A percentile compares a stretch with the other conserved stretches of the same genome.
These are phyloP conservation scores for Hyperopisus bebe DNA, from an alignment of 2,113 vertebrate species.

Conservation along the genomic window DNA sequence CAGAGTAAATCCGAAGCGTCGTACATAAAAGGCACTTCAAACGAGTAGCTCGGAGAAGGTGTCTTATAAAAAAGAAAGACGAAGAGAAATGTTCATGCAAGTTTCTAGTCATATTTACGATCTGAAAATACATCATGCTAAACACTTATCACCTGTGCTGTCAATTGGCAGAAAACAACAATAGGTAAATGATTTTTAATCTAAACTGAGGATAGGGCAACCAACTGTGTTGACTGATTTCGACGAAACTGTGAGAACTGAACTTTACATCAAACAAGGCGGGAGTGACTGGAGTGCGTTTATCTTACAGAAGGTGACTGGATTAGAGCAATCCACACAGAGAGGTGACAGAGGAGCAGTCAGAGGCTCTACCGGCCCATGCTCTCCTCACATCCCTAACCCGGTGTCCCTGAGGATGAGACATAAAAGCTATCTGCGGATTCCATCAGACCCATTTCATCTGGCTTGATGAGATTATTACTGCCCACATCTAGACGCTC, in stretches of 20 bases:
- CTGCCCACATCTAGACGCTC: slow-evolving; percentile 35
- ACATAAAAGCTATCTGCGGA: slow-evolving; percentile 41
- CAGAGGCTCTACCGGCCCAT: not conserved
- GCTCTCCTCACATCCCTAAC: slow-evolving; percentile 10
- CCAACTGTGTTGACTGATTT: not conserved
- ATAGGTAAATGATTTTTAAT: not conserved
- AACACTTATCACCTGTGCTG: not conserved
- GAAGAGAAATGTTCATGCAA: not conserved
- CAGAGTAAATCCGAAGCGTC: not conserved
- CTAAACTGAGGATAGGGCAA: not conserved
- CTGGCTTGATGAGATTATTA: slow-evolving; percentile 43
- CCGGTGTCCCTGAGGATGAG: slow-evolving; percentile 29
- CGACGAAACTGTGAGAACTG: not conserved
- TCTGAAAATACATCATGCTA: not conserved
- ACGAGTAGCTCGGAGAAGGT: not conserved
- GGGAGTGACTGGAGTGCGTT: not conserved
- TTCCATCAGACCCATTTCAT: slow-evolving; percentile 37
- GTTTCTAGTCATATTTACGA: not conserved
- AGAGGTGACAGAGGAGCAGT: not conserved
- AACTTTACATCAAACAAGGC: not conserved
- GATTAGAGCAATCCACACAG: not conserved
- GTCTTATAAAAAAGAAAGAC: not conserved
- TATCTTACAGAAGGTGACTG: slow-evolving; percentile 2
- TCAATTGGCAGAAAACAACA: not conserved
- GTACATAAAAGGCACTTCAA: not conserved